Evolutionary conservation across 2,113 vertebrate species (phyloP).

Genomic region (Todiramphus chloris): DNA sequence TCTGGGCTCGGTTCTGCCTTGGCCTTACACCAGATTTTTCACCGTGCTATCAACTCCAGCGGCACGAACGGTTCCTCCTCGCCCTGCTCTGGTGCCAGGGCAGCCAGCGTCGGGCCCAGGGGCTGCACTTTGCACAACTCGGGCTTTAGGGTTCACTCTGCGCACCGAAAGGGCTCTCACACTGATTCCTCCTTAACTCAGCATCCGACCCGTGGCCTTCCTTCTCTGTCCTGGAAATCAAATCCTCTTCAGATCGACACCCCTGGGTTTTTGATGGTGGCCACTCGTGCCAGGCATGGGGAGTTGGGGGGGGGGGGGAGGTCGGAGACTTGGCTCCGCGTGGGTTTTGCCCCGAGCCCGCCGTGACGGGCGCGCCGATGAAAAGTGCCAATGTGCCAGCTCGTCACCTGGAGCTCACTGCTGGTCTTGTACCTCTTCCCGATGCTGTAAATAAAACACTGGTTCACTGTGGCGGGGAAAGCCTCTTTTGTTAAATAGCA

Average conservation of each 20-base stretch:
- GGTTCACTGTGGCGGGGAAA: conserved; percentile 41
- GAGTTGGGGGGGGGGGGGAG: background rate
- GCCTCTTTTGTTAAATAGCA: accelerated
- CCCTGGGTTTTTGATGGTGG: background rate
- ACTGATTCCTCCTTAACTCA: background rate
- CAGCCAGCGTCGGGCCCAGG: accelerated
- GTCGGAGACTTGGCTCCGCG: accelerated
- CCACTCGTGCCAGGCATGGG: accelerated
- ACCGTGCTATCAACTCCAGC: background rate
- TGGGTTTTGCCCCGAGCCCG: background rate
- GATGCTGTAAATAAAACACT: conserved; percentile 39
- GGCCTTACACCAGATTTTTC: background rate
- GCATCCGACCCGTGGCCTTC: background rate
- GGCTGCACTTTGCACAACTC: background rate
- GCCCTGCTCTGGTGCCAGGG: background rate
- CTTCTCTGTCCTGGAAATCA: background rate
- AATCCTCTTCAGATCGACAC: background rate
- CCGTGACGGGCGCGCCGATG: accelerated
- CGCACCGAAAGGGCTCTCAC: background rate
- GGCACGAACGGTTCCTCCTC: background rate
- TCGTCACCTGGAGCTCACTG: background rate
- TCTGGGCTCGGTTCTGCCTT: background rate
- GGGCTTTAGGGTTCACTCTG: background rate
- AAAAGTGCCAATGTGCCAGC: background rate
- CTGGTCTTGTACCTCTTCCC: background rate